These are phyloP conservation scores for Virgularia gustaviana DNA, from an alignment of 92 coral and sea anemone genomes.

Conservation along the genomic window DNA sequence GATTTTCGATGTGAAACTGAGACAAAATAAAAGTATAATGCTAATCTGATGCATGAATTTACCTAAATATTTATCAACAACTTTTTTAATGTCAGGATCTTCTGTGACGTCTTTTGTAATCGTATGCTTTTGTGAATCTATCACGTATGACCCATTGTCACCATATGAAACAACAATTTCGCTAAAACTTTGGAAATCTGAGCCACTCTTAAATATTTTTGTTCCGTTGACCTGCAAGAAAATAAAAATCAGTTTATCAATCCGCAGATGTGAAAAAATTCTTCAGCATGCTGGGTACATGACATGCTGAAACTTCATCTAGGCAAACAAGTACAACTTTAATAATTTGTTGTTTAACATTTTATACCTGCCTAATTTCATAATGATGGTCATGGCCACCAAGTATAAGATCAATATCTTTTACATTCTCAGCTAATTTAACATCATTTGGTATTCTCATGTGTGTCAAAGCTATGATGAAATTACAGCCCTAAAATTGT, in stretches of 20 bases:
- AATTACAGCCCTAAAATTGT: slow-evolving; percentile 79
- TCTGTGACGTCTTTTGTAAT: slow-evolving; percentile 78
- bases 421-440: slow-evolving; percentile 72
- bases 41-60: slow-evolving; percentile 20
- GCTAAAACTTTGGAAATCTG: slow-evolving; percentile 88
- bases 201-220: slow-evolving; percentile 86
- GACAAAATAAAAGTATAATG: neutral
- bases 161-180: slow-evolving; percentile 65
- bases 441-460: slow-evolving; percentile 87
- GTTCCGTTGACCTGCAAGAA: slow-evolving; percentile 69
- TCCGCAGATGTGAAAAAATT: neutral
- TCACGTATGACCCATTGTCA: slow-evolving; percentile 58
- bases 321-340: neutral
- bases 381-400: slow-evolving; percentile 99
- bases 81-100: slow-evolving; percentile 74
- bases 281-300: too few relatives aligned
- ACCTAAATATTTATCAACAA: slow-evolving; percentile 88
- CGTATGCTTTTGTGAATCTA: slow-evolving; percentile 64
- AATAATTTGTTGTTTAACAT: neutral
- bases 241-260: neutral
- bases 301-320: neutral
- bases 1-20: neutral
- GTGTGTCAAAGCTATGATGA: slow-evolving; percentile 90
- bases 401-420: slow-evolving; percentile 83
- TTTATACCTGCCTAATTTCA: slow-evolving; percentile 62